Conservation (phyloP, 2,888 invertebrate species). For the Phoronis australis region DNA sequence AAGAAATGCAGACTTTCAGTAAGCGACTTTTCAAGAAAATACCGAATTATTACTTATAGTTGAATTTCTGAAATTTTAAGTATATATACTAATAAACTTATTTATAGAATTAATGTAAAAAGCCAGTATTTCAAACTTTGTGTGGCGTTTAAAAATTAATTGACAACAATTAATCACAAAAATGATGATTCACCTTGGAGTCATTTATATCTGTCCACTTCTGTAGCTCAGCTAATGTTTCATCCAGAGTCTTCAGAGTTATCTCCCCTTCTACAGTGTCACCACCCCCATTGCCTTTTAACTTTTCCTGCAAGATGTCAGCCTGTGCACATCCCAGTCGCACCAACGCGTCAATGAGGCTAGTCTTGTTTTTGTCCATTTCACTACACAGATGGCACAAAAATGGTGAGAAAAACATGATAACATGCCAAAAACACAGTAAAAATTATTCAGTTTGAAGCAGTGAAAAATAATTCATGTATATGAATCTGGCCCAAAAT, state of each 20-base stretch:
- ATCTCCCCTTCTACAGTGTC: slow-evolving; percentile 56
- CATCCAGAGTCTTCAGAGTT: slow-evolving; percentile 60
- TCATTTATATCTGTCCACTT: slow-evolving; percentile 78
- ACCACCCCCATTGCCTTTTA: slow-evolving; percentile 37
- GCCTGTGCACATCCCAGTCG: slow-evolving; percentile 41
- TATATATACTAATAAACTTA: not conserved
- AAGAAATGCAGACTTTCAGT: too few species aligned
- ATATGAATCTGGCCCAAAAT: too few species aligned
- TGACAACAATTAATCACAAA: too few species aligned
- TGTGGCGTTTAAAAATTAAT: too few species aligned
- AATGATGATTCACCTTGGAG: slow-evolving; percentile 60
- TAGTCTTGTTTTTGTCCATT: slow-evolving; percentile 79
- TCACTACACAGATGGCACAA: too few species aligned
- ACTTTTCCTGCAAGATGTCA: slow-evolving; percentile 21
- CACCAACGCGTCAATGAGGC: slow-evolving; percentile 73
- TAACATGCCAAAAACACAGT: not conserved
- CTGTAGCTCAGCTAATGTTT: slow-evolving; percentile 65
- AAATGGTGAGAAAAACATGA: slow-evolving; percentile 2
- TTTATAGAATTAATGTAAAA: not conserved
- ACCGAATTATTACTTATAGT: too few species aligned
- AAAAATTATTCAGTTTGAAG: too few species aligned
- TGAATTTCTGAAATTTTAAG: not conserved
- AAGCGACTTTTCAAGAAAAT: too few species aligned
- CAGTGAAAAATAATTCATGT: too few species aligned
- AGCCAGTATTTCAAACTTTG: too few species aligned